Evolutionary conservation across 2,888 invertebrate genomes (phyloP).

Genomic region (Onthophagus sagittarius): DNA sequence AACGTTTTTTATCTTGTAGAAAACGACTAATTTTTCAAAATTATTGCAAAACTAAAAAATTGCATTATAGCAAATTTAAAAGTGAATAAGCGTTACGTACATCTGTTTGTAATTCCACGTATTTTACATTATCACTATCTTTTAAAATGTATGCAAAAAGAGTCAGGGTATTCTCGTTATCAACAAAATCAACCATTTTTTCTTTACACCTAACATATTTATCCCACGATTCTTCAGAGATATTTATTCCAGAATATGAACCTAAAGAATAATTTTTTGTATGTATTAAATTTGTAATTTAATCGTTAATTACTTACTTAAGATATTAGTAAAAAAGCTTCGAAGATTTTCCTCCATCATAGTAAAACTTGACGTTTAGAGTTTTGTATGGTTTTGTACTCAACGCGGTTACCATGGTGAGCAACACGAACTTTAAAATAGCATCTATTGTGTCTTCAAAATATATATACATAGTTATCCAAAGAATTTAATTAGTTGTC

Average conservation of each 20-base stretch:
- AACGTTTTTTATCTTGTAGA: constrained; percentile 59
- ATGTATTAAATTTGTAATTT: neutral
- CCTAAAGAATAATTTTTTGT: constrained; percentile 28
- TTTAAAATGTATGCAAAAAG: constrained; percentile 44
- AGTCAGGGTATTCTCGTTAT: constrained; percentile 49
- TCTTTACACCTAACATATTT: constrained; percentile 41
- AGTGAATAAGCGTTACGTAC: constrained; percentile 25
- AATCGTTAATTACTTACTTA: constrained; percentile 32
- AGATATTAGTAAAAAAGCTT: constrained; percentile 36
- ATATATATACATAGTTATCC: no score
- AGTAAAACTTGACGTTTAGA: neutral
- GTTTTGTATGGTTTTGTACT: neutral
- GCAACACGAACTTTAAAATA: neutral
- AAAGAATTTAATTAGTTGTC: no score
- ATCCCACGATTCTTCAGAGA: constrained; percentile 35
- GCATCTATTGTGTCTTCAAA: neutral
- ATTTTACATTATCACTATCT: constrained; percentile 37
- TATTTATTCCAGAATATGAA: constrained; percentile 37
- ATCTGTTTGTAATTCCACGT: constrained; percentile 36
- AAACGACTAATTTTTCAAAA: constrained; percentile 47
- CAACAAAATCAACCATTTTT: constrained; percentile 49
- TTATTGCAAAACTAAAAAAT: constrained; percentile 15
- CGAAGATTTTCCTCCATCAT: constrained; percentile 23
- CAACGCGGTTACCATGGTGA: neutral
- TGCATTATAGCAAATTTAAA: neutral